These are phyloP conservation scores for Heliconius himera DNA, from an alignment of 1,140 invertebrate genomes.

Conservation along the genomic window DNA sequence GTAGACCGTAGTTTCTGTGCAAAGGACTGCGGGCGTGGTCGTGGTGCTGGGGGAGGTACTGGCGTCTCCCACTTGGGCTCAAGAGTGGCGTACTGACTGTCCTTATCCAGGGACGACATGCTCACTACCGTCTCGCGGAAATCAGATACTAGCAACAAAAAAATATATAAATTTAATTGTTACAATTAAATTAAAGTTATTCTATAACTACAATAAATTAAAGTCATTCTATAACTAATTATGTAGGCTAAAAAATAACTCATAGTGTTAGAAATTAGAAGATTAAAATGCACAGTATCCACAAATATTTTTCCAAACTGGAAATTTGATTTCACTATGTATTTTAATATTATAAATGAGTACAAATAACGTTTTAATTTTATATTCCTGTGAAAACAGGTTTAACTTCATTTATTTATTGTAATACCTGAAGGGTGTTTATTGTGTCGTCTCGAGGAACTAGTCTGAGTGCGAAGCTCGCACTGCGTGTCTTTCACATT, in stretches of 20 bases:
- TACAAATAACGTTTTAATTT: too few relatives aligned
- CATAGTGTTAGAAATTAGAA: too few relatives aligned
- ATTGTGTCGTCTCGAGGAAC: conserved; percentile 63
- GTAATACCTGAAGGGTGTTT: conserved; percentile 82
- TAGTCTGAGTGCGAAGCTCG: conserved; percentile 90
- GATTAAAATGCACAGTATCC: too few relatives aligned
- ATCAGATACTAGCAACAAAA: conserved; percentile 83
- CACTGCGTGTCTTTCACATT: conserved; percentile 97
- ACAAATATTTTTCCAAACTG: too few relatives aligned
- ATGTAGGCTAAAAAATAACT: too few relatives aligned
- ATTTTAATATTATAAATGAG: too few relatives aligned
- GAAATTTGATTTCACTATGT: too few relatives aligned
- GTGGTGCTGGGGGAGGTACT: conserved; percentile 69
- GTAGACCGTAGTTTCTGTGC: conserved; percentile 92
- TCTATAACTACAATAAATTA: too few relatives aligned
- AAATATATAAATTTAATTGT: background rate
- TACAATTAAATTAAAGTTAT: too few relatives aligned
- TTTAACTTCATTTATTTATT: too few relatives aligned
- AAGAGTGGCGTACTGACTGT: conserved; percentile 71
- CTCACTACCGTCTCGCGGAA: conserved; percentile 83
- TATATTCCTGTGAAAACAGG: too few relatives aligned
- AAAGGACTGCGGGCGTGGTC: conserved; percentile 90
- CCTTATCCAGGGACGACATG: conserved; percentile 74
- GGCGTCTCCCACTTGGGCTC: conserved; percentile 64
- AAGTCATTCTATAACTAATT: too few relatives aligned